Base-by-base conservation (phyloP, 2,797 vertebrate genomes). In the Clamator glandarius region DNA sequence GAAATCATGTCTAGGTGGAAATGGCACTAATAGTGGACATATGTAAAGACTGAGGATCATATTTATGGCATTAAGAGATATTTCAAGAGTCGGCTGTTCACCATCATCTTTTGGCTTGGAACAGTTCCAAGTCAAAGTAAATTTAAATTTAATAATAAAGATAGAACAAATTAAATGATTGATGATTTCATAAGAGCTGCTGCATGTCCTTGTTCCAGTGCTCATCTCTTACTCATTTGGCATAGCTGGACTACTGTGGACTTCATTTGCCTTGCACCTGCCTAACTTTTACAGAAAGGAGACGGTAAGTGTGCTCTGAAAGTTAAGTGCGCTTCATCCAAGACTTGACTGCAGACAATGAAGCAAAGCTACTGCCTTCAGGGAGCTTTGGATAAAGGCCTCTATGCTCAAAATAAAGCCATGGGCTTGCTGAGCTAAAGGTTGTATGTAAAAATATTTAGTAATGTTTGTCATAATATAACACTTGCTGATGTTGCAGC, bases 61-160 rank as follows among this genome's bases (percentile, higher is more conserved):
- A 58, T 82, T 84, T 76, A 52, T 28, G 15, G 9, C 5, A 35
- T 68, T 33, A 54, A 58, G 54, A 64, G 16, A 17, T 50, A 89
- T 39, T 68, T 29, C 51, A 89, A 39, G 42, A 81, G 36, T 36
- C 88, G 58, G 41, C 69, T 91, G 26, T 73, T 78, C 1, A 50
- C 44, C 29, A 55, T 48, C 7, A 3, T 61, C 17, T 91, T 90
- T 94, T 86, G 74, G 52, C 44, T 95, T 95, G 84, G 75, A 89
- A 67, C 44, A 63, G 26, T 55, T 77, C 74, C 19, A 91, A 39
- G 89, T 87, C 35, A 83, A 94, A 96, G 29, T 35, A 91, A 87
- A 89, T 86, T 62, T 31, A 76, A 90, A 70, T 63, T 48, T 48
- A 48, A 46, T 23, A 48, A 48, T 48, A 48, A 59, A 29, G 19